phyloP scores from a whole-genome alignment of 2,113 vertebrate genomes.

The Rhodinocichla rosea region DNA sequence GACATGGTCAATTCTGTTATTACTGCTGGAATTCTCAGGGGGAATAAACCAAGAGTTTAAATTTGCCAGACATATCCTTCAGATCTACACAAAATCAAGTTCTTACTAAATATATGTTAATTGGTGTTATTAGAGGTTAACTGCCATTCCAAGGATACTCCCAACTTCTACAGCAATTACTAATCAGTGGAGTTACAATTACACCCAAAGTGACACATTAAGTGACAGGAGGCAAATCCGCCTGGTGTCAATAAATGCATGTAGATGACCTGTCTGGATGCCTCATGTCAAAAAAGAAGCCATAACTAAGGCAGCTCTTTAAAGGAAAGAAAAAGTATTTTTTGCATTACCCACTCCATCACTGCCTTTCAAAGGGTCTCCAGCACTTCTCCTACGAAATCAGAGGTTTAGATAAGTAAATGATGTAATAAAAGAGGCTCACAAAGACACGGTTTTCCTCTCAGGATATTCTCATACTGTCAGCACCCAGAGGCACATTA shows the following conservation, averaged over 20 bases:
- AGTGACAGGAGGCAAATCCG: neutral
- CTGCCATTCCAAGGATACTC: neutral
- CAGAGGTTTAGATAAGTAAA: neutral
- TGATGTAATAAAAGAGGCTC: neutral
- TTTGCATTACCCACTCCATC: neutral
- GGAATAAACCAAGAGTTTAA: neutral
- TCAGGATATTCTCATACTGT: neutral
- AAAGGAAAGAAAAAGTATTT: neutral
- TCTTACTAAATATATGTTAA: neutral
- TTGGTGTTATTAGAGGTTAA: neutral
- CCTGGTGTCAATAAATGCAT: neutral
- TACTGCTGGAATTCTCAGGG: neutral
- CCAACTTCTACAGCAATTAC: neutral
- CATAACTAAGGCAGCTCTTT: neutral
- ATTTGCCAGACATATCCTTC: neutral
- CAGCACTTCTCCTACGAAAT: neutral
- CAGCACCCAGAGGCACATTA: neutral
- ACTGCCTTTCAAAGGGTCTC: neutral
- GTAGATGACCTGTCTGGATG: rapidly evolving
- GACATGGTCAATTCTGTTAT: neutral
- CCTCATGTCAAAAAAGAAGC: neutral
- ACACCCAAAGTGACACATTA: neutral
- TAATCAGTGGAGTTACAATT: neutral
- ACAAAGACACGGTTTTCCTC: neutral
- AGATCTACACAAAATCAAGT: neutral